Base-by-base conservation (phyloP, 1,140 invertebrate genomes). In the Eriosoma lanigerum region DNA sequence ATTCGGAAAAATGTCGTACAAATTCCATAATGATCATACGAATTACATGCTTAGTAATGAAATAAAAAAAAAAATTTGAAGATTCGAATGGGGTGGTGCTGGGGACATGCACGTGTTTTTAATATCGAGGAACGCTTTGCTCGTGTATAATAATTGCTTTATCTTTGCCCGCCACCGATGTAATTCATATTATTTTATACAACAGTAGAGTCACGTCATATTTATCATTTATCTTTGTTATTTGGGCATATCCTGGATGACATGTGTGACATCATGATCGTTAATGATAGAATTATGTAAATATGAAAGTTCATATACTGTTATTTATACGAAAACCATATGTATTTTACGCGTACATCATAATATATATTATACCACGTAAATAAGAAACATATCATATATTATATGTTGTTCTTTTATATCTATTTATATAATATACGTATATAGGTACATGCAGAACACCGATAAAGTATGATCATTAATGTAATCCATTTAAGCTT, bases 241-340 rank as follows among this genome's bases (percentile, higher is more conserved):
- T 66, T 66, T 44, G 32, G 64, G 3, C 50, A 72, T 48, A 26
- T 1, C 48, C 24, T 32, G 68, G 19, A 44, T 64, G n/a, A 3
- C 29, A 38, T 13, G 26, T 50, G 24, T 52, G 68, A 29, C 8
- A 72, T 72, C 48, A 9, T 6, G 6, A 19, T 50, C 8, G 44
- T 52, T 52, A 72, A 52, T 29, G 68, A 72, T 52, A 19, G 26
- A 72, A 72, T 50, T 48, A 68, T 48, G 44, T 68, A 68, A 64
- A 52, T n/a, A 32, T 72, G 46, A 50, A 70, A 72, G 48, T 72
- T 72, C 4, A 15, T 73, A 38, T 38, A 4, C 8, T 38, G 3
- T 38, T 38, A 46, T 46, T 32, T 32, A 24, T 24, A 66, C 64
- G 9, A 38, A 64, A 64, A 19, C 26, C 32, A 1, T 38, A 38